Base-by-base conservation (phyloP, 2,113 vertebrate genomes). In the Otolemur garnettii region DNA sequence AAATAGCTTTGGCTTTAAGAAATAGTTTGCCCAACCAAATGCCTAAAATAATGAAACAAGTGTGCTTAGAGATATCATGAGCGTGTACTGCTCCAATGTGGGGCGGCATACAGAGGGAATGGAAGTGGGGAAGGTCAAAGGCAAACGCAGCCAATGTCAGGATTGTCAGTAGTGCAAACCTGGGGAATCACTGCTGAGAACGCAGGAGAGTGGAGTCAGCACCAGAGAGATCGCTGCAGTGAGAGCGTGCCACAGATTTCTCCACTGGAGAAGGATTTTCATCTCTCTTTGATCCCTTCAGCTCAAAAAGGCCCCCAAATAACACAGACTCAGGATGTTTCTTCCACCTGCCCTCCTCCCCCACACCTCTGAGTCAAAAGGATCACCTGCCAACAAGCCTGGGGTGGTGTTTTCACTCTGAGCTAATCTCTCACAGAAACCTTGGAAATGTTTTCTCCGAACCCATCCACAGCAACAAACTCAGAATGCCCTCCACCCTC, bases 1-100 rank as follows among this genome's bases (percentile, higher is more conserved):
- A 94, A 94, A 96, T 92, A 89, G 50, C 71, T 77, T 84, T 87
- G 30, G 8, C 17, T 83, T 92, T 50, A 75, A 91, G 95, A 97
- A 59, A 84, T 35, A 83, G 59, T 79, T 24, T 30, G 57, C 30
- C 28, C 30, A 59, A 45, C 13, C 91, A 92, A 86, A 78, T 88
- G 38, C 60, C 64, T 78, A 57, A 77, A 96, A 59, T 69, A 84
- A 89, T 72, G 14, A 82, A 91, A 75, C 28, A n/a, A 57, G 26
- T 55, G 42, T 50, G 4, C 24, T 72, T 60, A 79, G 14, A 6
- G 7, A 93, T n/a, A 86, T 72, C 60, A 33, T 2, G 1, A 64
- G 60, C n/a, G 5, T 17, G 12, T 11, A 3, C 30, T 26, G 42
- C 28, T 64, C 33, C 15, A 2, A 13, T 4, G 45, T 38, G 62